A percentile compares a stretch with the other conserved stretches of the same genome.
Conservation (phyloP, 2,797 vertebrate genomes). For the Mus minutoides region DNA sequence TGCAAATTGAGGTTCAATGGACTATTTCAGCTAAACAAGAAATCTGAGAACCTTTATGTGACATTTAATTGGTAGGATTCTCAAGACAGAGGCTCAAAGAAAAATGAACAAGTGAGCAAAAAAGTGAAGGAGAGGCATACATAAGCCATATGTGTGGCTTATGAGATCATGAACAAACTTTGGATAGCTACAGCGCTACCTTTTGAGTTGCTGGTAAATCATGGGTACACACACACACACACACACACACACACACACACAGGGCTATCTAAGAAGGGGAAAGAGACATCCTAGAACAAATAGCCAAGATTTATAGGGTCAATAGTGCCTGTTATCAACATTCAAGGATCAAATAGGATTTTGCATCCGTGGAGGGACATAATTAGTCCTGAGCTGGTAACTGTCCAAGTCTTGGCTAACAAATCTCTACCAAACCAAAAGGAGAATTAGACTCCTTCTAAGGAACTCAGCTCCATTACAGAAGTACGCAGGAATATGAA, state of each 20-base stretch:
- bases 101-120: neutral
- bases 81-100: neutral
- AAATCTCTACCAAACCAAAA: constrained; percentile 48
- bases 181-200: neutral
- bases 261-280: neutral
- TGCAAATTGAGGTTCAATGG: neutral
- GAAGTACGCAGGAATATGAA: neutral
- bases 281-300: neutral
- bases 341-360: neutral
- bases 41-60: neutral
- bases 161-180: neutral
- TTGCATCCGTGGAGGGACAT: neutral
- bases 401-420: neutral
- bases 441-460: constrained; percentile 40
- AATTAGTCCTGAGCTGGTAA: neutral
- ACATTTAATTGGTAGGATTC: neutral
- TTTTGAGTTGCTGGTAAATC: neutral
- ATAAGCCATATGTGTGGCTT: neutral
- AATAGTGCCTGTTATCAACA: neutral
- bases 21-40: neutral
- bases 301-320: neutral
- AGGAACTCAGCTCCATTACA: constrained; percentile 23
- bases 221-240: neutral
- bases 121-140: too few species aligned
- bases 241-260: neutral